Evolutionary conservation across 1,140 invertebrate genomes (phyloP).

Genomic region (Drusus annulatus): DNA sequence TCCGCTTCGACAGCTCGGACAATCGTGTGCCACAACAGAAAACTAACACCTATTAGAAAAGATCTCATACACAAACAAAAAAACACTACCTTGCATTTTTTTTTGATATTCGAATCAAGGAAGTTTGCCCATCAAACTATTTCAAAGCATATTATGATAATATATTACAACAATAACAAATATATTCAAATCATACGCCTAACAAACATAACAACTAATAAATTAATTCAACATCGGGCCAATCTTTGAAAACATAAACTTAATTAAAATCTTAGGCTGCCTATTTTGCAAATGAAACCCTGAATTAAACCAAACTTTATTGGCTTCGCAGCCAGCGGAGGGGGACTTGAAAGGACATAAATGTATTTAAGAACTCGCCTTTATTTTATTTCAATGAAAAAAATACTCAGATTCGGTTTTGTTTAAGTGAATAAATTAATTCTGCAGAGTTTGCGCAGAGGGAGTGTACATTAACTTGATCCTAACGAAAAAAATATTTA

Average conservation of each 20-base stretch:
- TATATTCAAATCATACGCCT: neutral
- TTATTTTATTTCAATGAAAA: constrained; percentile 21
- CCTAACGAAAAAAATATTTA: no score
- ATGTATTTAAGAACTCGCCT: neutral
- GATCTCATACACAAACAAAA: no score
- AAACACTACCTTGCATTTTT: no score
- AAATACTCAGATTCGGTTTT: neutral
- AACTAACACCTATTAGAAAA: no score
- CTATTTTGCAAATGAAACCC: constrained; percentile 21
- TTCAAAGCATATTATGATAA: no score
- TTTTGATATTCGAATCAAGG: no score
- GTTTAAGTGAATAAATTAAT: constrained; percentile 11
- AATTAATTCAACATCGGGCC: neutral
- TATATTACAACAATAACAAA: no score
- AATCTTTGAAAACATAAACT: neutral
- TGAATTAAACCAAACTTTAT: neutral
- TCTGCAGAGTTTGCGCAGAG: neutral
- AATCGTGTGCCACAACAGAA: no score
- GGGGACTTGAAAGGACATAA: neutral
- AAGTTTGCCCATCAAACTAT: no score
- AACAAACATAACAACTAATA: neutral
- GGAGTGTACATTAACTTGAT: no score
- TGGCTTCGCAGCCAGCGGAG: neutral
- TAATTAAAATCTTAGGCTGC: constrained; percentile 1
- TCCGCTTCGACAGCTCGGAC: no score